These are phyloP conservation scores for Catharus minimus DNA, from an alignment of 2,113 vertebrate species.

Conservation along the genomic window DNA sequence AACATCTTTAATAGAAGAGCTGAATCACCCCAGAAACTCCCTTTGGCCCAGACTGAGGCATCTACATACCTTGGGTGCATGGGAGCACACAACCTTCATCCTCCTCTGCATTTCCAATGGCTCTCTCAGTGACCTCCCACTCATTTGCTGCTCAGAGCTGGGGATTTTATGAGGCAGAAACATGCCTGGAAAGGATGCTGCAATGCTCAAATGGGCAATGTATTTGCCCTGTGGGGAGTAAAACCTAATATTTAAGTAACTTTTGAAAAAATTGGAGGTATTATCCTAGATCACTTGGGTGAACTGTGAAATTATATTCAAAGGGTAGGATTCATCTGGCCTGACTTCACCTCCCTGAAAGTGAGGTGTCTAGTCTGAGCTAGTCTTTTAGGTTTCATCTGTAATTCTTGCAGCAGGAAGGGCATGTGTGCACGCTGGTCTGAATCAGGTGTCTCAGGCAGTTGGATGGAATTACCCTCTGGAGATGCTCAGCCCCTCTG, in stretches of 20 bases:
- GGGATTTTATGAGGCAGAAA: background rate
- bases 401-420: background rate
- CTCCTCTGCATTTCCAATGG: background rate
- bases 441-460: background rate
- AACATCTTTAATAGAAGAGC: conserved; percentile 30
- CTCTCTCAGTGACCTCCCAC: background rate
- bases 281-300: background rate
- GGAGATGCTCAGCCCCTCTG: background rate
- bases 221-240: background rate
- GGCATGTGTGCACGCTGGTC: background rate
- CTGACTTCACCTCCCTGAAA: background rate
- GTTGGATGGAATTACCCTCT: background rate
- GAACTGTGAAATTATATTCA: background rate
- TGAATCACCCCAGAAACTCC: conserved; percentile 52
- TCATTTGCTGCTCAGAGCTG: background rate
- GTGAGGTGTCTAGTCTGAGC: conserved; percentile 20
- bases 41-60: background rate
- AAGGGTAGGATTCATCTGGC: background rate
- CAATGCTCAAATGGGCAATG: background rate
- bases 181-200: background rate
- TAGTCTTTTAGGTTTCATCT: background rate
- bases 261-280: background rate
- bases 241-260: background rate
- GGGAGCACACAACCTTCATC: background rate
- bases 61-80: background rate